phyloP scores from a whole-genome alignment of 2,113 vertebrate genomes.

The Butorides virescens region DNA sequence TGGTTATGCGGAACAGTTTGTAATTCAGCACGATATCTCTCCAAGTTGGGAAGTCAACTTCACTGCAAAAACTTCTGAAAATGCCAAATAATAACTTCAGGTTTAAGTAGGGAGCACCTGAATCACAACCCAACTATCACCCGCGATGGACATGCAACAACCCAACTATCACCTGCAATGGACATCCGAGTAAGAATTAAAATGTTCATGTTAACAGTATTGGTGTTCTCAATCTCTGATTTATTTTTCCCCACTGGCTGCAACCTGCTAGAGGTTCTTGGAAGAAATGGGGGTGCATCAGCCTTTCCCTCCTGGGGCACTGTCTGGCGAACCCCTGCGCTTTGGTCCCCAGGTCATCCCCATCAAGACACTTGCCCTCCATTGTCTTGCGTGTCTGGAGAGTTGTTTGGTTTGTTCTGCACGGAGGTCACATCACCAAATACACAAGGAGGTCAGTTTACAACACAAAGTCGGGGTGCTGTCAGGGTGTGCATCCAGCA shows the following conservation, averaged over 20 bases:
- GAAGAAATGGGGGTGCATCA: not conserved
- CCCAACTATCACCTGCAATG: not conserved
- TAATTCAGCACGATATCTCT: not conserved
- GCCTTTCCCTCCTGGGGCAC: not conserved
- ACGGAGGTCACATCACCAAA: not conserved
- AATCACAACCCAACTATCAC: not conserved
- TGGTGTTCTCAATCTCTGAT: not conserved
- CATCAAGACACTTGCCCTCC: not conserved
- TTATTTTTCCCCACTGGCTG: not conserved
- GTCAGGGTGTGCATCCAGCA: not conserved
- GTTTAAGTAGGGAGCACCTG: not conserved
- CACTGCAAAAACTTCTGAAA: not conserved
- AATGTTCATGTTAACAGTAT: fast-evolving
- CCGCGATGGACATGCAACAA: not conserved
- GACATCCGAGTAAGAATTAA: not conserved
- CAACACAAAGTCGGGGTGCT: not conserved
- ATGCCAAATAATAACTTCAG: not conserved
- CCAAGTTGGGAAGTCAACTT: not conserved
- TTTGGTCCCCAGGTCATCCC: not conserved
- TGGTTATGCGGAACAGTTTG: not conserved
- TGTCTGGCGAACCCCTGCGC: fast-evolving
- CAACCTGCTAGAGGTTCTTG: not conserved
- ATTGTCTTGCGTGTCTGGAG: not conserved
- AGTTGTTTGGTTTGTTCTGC: not conserved
- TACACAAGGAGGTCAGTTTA: not conserved